Conservation (phyloP, 53 echinoderm and acorn worm genomes). For the Paelopatides confundens region DNA sequence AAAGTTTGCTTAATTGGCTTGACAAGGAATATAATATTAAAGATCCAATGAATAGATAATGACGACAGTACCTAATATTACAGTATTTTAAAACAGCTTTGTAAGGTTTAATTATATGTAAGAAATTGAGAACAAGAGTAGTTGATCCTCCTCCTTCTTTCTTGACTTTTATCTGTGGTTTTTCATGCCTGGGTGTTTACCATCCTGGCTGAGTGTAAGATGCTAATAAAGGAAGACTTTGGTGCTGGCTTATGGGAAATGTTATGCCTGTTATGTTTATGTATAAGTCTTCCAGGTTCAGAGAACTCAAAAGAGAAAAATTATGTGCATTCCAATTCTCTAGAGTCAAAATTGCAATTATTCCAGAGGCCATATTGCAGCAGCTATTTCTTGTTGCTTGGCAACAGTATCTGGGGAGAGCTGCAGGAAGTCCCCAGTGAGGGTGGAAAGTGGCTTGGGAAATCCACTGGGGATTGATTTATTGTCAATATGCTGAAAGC, state of each 20-base stretch:
- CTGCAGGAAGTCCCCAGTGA: slow-evolving; percentile 48
- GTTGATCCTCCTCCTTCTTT: background rate
- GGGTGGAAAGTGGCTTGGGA: slow-evolving; percentile 51
- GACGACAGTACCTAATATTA: too few species aligned
- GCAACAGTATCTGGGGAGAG: slow-evolving; percentile 44
- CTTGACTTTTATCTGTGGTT: background rate
- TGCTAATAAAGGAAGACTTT: slow-evolving; percentile 30
- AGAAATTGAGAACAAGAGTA: too few species aligned
- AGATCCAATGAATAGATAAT: too few species aligned
- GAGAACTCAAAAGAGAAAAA: slow-evolving; percentile 50
- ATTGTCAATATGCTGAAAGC: slow-evolving; percentile 56
- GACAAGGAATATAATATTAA: too few species aligned
- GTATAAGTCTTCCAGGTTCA: slow-evolving; percentile 35
- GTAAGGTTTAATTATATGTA: too few species aligned
- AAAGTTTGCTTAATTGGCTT: too few species aligned
- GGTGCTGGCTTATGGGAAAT: slow-evolving; percentile 34
- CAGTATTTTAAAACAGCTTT: too few species aligned
- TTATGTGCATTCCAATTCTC: slow-evolving; percentile 48
- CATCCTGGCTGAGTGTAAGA: background rate
- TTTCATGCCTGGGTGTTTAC: background rate
- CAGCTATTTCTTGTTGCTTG: slow-evolving; percentile 40
- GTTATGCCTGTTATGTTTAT: slow-evolving; percentile 14
- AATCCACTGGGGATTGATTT: slow-evolving; percentile 50
- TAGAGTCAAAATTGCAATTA: slow-evolving; percentile 50
- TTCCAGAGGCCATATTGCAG: slow-evolving; percentile 55